Evolutionary conservation across 2,888 invertebrate genomes (phyloP), one percentile per base, ranked within the genome.

Genomic region (Oegoconia quadripuncta): DNA sequence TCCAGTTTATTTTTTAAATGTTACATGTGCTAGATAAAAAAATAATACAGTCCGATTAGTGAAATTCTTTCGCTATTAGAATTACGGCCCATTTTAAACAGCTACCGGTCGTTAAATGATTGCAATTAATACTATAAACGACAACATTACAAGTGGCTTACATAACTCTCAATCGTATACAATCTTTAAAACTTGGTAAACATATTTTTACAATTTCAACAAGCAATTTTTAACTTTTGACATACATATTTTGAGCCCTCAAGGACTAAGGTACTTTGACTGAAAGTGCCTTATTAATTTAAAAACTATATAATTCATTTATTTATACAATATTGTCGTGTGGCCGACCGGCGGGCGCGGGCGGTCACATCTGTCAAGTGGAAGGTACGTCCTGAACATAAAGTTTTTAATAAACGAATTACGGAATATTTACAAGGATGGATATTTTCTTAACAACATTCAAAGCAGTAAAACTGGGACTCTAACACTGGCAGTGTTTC

Each of bases 1-100:
- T 86, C 79, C 84, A 84, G 83, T 86, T 84, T 86, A 82, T 80
- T 84, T 74, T 77, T 80, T 74, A 59, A 74, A 73, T 73, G 75
- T 83, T 84, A 84, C 82, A 84, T 81, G 82, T 84, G 79, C 83
- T 83, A 79, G 76, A 77, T 82, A 82, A 82, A 87, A 86, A 83
- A 86, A 86, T 84, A 84, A 84, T 82, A 84, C 84, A 84, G 81
- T 84, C 78, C 75, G 70, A 84, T 82, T 80, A 81, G 77, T 78
- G 74, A 77, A 75, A 74, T 77, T 70, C 65, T 77, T 71, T 69
- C 65, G 64, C 68, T 65, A 65, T 64, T 52, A 65, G 15, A 29
- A 9, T 34, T 14, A 31, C 28, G 22, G 11, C 8, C n/a, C 13
- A 39, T 26, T n/a, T n/a, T n/a, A n/a, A n/a, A n/a, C n/a, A n/a